These are phyloP conservation scores for Xenopus laevis DNA, from an alignment of 2,113 vertebrate genomes.

Conservation along the genomic window DNA sequence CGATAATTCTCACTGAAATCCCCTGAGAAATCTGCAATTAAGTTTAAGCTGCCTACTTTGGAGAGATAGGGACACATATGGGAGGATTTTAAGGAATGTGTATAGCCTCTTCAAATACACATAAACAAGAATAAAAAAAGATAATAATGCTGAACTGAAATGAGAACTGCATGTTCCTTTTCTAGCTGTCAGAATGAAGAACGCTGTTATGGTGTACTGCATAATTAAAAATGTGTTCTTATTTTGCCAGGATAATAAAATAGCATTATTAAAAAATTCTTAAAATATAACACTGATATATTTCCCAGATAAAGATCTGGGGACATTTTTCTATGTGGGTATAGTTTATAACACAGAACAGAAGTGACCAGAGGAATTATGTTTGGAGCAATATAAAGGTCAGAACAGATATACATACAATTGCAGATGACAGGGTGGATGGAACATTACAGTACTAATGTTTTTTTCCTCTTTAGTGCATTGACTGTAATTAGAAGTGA, in stretches of 20 bases:
- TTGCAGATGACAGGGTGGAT: constrained; percentile 41
- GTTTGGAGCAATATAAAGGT: constrained; percentile 39
- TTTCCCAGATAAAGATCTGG: constrained; percentile 12
- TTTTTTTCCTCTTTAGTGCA: constrained; percentile 28
- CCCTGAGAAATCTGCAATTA: too few species aligned
- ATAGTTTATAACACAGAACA: constrained; percentile 14
- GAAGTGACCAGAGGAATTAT: constrained; percentile 37
- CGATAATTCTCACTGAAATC: too few species aligned
- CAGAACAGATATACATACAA: constrained; percentile 39
- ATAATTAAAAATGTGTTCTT: constrained; percentile 7
- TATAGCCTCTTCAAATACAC: too few species aligned
- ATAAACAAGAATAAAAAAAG: too few species aligned
- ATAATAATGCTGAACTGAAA: too few species aligned
- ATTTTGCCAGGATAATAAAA: neutral
- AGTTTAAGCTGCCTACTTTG: too few species aligned
- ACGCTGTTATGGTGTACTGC: neutral
- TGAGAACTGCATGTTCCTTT: too few species aligned
- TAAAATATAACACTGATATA: neutral
- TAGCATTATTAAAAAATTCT: too few species aligned
- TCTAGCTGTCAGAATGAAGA: neutral
- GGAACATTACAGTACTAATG: constrained; percentile 35
- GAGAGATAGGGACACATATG: too few species aligned
- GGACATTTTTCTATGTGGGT: constrained; percentile 16
- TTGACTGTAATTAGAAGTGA: constrained; percentile 44
- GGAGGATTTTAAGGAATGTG: too few species aligned